Percentiles rank a stretch among this genome's conserved stretches.
Evolutionary conservation across 2,797 vertebrate species (phyloP).

Genomic region (Oreonectes daqikongensis): DNA sequence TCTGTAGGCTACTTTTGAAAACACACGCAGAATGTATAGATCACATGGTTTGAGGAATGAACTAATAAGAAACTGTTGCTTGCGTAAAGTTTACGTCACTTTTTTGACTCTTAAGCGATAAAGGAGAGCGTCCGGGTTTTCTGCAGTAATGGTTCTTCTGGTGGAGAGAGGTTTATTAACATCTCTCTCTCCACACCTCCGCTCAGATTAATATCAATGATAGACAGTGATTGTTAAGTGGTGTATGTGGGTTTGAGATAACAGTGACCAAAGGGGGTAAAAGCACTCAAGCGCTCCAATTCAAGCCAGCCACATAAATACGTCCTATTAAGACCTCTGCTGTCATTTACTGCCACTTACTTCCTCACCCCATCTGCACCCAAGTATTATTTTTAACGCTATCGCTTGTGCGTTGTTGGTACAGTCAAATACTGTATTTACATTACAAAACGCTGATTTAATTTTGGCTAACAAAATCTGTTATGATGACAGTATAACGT

Average conservation of each 20-base stretch:
- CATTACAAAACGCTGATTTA: not conserved
- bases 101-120: too few relatives aligned
- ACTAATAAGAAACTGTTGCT: too few relatives aligned
- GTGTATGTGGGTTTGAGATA: conserved; percentile 59
- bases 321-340: conserved; percentile 39
- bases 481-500: conserved; percentile 27
- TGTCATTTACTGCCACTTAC: not conserved
- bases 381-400: not conserved
- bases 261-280: conserved; percentile 53
- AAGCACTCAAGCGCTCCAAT: conserved; percentile 42
- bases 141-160: too few relatives aligned
- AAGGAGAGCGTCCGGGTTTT: too few relatives aligned
- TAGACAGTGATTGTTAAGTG: conserved; percentile 43
- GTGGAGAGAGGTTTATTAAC: too few relatives aligned
- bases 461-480: conserved; percentile 19
- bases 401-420: not conserved
- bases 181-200: conserved; percentile 14
- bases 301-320: conserved; percentile 26
- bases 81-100: too few relatives aligned
- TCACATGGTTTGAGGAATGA: too few relatives aligned
- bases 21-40: too few relatives aligned
- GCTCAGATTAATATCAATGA: conserved; percentile 46
- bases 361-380: not conserved
- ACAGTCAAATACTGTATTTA: not conserved
- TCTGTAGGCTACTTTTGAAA: too few relatives aligned